Conservation (phyloP, 2,888 invertebrate genomes). For the Drosophila mayaguana region DNA sequence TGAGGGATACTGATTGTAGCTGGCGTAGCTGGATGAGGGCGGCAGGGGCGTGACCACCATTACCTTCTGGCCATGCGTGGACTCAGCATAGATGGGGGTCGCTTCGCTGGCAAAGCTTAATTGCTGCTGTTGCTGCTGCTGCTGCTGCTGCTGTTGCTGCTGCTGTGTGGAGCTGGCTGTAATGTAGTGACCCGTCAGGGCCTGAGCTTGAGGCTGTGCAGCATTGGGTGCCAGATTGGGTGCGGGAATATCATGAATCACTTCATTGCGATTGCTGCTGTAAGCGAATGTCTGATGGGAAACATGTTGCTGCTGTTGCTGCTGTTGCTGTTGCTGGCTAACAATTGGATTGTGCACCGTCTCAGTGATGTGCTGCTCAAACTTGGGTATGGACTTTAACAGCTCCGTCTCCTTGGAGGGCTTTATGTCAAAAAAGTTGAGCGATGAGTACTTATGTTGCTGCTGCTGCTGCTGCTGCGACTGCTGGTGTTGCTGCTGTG, state of each 20-base stretch:
- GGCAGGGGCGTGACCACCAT: constrained; percentile 84
- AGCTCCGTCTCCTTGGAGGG: constrained; percentile 89
- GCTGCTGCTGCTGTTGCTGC: constrained; percentile 42
- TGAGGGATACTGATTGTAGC: constrained; percentile 68
- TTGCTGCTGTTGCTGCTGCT: constrained; percentile 44
- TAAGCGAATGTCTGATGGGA: constrained; percentile 67
- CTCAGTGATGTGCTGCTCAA: constrained; percentile 91
- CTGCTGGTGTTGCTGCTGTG: constrained; percentile 37
- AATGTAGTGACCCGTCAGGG: constrained; percentile 71
- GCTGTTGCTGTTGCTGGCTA: constrained; percentile 24
- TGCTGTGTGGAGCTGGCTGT: constrained; percentile 51
- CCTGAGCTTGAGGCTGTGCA: constrained; percentile 11
- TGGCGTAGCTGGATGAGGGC: constrained; percentile 59
- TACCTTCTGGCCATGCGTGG: constrained; percentile 83
- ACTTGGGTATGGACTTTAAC: constrained; percentile 91
- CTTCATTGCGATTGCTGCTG: constrained; percentile 78
- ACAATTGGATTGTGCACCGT: constrained; percentile 72
- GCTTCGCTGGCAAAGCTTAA: constrained; percentile 71
- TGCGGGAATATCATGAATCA: constrained; percentile 84
- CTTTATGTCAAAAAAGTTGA: constrained; percentile 78
- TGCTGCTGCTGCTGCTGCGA: constrained; percentile 33
- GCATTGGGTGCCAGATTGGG: constrained; percentile 78
- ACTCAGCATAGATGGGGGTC: constrained; percentile 81
- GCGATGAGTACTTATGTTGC: constrained; percentile 28
- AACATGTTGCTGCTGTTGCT: constrained; percentile 25